Evolutionary conservation across 2,797 vertebrate genomes (phyloP).

Genomic region (Cyprinodon diabolis): DNA sequence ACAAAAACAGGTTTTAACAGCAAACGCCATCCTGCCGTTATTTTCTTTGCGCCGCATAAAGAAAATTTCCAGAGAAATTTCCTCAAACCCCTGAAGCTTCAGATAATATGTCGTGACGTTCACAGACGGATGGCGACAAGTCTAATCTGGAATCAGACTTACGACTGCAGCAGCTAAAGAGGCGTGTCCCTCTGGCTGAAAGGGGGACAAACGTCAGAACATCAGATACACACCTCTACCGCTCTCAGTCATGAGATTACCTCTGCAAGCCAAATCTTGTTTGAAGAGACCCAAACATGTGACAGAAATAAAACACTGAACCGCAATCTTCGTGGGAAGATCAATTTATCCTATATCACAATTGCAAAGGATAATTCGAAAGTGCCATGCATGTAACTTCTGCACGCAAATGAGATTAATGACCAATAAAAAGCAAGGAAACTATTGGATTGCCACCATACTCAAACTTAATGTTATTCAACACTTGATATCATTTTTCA

Average conservation of each 20-base stretch:
- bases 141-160: neutral
- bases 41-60: neutral
- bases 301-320: neutral
- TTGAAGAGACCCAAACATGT: neutral
- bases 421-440: neutral
- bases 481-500: too few relatives aligned
- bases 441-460: too few relatives aligned
- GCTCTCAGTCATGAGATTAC: slow-evolving; percentile 9
- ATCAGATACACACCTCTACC: slow-evolving; percentile 25
- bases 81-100: neutral
- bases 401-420: neutral
- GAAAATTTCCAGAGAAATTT: slow-evolving; percentile 7
- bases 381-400: neutral
- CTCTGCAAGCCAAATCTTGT: slow-evolving; percentile 26
- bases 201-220: slow-evolving; percentile 1
- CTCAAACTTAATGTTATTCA: too few relatives aligned
- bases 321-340: neutral
- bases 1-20: slow-evolving; percentile 1
- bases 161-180: neutral
- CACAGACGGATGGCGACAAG: neutral
- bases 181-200: slow-evolving; percentile 1
- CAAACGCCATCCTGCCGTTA: neutral
- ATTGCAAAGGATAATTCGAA: neutral
- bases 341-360: neutral
- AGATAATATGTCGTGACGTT: neutral